A percentile compares a stretch with the other conserved stretches of the same genome.
Conservation (phyloP, 2,797 vertebrate species). For the Esox lucius region DNA sequence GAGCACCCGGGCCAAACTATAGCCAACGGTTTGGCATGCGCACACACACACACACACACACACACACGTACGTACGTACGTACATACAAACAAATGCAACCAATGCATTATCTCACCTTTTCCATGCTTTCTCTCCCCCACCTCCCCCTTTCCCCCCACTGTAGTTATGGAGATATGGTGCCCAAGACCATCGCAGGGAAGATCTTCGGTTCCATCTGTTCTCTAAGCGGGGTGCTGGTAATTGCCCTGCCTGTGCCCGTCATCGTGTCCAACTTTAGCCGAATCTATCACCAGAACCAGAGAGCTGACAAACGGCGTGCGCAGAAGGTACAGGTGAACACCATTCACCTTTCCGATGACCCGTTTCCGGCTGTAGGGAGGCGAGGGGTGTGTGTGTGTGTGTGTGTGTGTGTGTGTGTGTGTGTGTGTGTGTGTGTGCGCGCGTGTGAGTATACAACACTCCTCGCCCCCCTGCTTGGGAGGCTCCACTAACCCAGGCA, state of each 20-base stretch:
- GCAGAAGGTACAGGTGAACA: slow-evolving; percentile 85
- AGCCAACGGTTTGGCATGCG: not conserved
- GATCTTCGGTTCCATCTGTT: slow-evolving; percentile 98
- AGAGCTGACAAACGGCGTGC: slow-evolving; percentile 92
- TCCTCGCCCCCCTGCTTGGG: slow-evolving; percentile 10
- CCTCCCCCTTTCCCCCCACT: slow-evolving; percentile 10
- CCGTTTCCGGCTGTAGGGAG: slow-evolving; percentile 28
- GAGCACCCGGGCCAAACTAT: not conserved
- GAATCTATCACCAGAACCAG: slow-evolving; percentile 99
- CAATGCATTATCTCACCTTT: not conserved
- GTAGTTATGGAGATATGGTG: slow-evolving; percentile 97
- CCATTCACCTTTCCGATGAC: slow-evolving; percentile 21
- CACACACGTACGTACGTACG: not conserved
- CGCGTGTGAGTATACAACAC: slow-evolving; percentile 3
- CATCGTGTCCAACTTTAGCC: slow-evolving; percentile 98
- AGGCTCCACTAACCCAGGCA: slow-evolving; percentile 37
- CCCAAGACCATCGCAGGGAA: slow-evolving; percentile 98
- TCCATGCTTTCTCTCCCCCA: not conserved
- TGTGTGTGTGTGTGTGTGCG: slow-evolving; percentile 5
- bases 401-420: slow-evolving; percentile 20
- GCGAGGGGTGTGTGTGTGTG: slow-evolving; percentile 27
- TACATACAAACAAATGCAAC: not conserved
- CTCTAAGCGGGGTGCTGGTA: slow-evolving; percentile 95
- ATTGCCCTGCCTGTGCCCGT: slow-evolving; percentile 96
- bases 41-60: not conserved